Conservation (phyloP, 2,888 invertebrate genomes). For the Holacanthella duospinosa region DNA sequence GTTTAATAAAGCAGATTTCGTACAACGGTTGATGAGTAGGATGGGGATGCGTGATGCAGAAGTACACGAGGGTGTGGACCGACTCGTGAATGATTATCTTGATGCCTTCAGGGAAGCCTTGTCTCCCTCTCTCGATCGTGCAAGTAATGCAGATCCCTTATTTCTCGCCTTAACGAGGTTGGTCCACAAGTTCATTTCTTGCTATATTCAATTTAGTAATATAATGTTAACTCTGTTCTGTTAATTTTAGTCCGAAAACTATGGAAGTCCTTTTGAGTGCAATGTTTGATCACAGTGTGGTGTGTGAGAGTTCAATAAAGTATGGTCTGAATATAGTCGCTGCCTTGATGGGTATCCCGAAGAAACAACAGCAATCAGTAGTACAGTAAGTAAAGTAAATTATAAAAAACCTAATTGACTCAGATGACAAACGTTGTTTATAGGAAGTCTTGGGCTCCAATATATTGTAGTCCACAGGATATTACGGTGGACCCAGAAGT, state of each 20-base stretch:
- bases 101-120: constrained; percentile 52
- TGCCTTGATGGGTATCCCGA: constrained; percentile 33
- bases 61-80: constrained; percentile 75
- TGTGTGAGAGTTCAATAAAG: constrained; percentile 48
- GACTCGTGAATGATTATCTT: constrained; percentile 77
- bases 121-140: constrained; percentile 46
- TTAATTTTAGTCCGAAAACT: constrained; percentile 49
- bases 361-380: constrained; percentile 23
- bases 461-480: background rate
- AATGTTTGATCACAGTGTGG: constrained; percentile 55
- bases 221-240: constrained; percentile 2
- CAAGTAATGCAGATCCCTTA: constrained; percentile 56
- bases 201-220: constrained; percentile 16
- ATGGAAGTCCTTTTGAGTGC: constrained; percentile 60
- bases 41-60: constrained; percentile 57
- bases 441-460: constrained; percentile 5
- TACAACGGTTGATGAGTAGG: constrained; percentile 62
- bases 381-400: constrained; percentile 21
- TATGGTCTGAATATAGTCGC: constrained; percentile 32
- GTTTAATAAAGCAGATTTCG: constrained; percentile 76
- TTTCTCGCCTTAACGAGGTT: constrained; percentile 62
- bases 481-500: background rate
- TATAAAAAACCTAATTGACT: background rate
- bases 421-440: background rate
- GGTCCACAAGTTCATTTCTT: background rate